Percentiles rank a stretch among this genome's conserved stretches.
Evolutionary conservation across 2,113 vertebrate genomes (phyloP).

Genomic region (Mixornis gularis): DNA sequence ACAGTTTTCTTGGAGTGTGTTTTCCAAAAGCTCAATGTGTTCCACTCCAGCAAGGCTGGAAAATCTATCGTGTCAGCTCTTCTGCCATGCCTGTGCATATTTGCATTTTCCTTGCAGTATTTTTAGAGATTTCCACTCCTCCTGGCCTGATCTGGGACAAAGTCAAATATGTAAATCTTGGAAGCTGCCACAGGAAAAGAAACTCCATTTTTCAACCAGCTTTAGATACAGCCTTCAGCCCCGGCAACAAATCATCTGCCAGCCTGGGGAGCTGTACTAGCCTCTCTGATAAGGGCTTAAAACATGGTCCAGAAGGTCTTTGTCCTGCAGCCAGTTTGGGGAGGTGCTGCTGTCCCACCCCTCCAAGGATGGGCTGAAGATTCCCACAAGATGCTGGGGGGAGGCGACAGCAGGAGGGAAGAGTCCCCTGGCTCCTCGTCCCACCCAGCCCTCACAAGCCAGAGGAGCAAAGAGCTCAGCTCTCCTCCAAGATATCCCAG

Average conservation of each 20-base stretch:
- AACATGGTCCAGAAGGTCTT: not conserved
- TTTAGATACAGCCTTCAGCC: not conserved
- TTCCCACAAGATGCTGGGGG: not conserved
- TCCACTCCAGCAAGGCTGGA: not conserved
- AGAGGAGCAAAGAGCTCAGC: not conserved
- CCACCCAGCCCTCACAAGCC: not conserved
- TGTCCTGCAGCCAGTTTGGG: not conserved
- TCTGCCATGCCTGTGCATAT: not conserved
- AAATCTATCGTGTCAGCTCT: not conserved
- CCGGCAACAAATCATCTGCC: not conserved
- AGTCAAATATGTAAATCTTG: slow-evolving; percentile 50
- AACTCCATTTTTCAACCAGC: slow-evolving; percentile 22
- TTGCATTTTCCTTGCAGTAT: slow-evolving; percentile 24
- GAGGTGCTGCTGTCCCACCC: not conserved
- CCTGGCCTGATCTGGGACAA: not conserved
- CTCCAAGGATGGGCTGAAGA: not conserved
- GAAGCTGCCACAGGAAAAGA: slow-evolving; percentile 41
- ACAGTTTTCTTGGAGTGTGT: not conserved
- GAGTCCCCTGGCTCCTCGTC: not conserved
- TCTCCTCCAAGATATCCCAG: not conserved
- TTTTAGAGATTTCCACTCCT: slow-evolving; percentile 47
- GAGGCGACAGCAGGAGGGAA: not conserved
- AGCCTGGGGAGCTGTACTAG: not conserved
- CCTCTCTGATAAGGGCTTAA: not conserved
- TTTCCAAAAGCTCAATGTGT: not conserved